These are phyloP conservation scores for Cerastoderma edule DNA, from an alignment of 2,888 invertebrate species.

Conservation along the genomic window DNA sequence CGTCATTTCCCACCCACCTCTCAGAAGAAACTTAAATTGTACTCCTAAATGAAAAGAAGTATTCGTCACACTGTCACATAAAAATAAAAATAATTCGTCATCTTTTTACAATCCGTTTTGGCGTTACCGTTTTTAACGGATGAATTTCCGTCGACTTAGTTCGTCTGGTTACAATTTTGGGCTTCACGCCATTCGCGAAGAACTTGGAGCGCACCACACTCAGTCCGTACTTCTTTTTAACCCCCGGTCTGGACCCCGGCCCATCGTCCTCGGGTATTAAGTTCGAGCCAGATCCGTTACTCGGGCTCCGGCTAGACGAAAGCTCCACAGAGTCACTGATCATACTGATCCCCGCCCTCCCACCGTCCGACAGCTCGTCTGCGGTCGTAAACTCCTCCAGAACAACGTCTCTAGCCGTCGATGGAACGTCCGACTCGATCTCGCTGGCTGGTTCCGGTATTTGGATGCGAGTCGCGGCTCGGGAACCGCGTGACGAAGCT, in stretches of 20 bases:
- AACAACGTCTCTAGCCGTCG: slow-evolving; percentile 23
- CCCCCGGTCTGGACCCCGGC: not conserved
- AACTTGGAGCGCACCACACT: slow-evolving; percentile 11
- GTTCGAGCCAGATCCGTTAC: slow-evolving; percentile 12
- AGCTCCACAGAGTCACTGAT: slow-evolving; percentile 18
- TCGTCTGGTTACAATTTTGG: slow-evolving; percentile 1
- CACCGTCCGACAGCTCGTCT: not conserved
- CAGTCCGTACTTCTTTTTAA: slow-evolving; percentile 6
- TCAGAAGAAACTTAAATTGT: no score
- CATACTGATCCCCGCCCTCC: slow-evolving; percentile 5
- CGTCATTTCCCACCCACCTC: no score
- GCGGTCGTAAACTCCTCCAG: slow-evolving; percentile 16
- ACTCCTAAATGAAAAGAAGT: no score
- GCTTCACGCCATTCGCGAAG: slow-evolving; percentile 13
- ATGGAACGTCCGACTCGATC: slow-evolving; percentile 12
- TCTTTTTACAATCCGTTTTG: slow-evolving; percentile 11
- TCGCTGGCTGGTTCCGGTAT: slow-evolving; percentile 12
- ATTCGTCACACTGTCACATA: no score
- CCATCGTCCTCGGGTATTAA: slow-evolving; percentile 13
- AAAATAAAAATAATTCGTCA: not conserved
- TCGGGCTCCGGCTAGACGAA: not conserved
- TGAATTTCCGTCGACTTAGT: slow-evolving; percentile 4
- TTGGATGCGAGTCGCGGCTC: not conserved
- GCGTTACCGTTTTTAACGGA: slow-evolving; percentile 12
- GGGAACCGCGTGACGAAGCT: slow-evolving; percentile 1